These are phyloP conservation scores for Zygaena filipendulae DNA, from an alignment of 2,888 invertebrate genomes.

Conservation along the genomic window DNA sequence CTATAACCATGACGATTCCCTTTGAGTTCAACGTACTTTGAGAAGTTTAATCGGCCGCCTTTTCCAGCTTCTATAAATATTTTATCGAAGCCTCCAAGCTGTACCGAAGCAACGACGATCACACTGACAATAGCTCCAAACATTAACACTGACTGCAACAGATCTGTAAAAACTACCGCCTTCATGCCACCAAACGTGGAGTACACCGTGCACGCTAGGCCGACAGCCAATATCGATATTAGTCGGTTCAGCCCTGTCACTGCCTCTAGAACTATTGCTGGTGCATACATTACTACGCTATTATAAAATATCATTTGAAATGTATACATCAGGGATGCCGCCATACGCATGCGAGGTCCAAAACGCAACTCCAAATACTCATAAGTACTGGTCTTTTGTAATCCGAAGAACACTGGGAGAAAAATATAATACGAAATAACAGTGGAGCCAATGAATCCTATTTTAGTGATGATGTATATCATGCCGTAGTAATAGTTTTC, in stretches of 20 bases:
- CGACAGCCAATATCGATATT: conserved; percentile 79
- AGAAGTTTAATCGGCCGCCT: conserved; percentile 77
- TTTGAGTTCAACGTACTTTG: conserved; percentile 74
- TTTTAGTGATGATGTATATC: conserved; percentile 82
- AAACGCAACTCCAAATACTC: conserved; percentile 93
- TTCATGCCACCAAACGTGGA: conserved; percentile 92
- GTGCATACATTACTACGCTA: conserved; percentile 94
- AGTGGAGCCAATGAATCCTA: conserved; percentile 79
- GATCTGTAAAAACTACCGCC: conserved; percentile 88
- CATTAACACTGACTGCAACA: conserved; percentile 88
- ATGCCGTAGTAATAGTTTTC: conserved; percentile 89
- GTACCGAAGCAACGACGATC: conserved; percentile 76
- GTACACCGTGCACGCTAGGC: conserved; percentile 85
- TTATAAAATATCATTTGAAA: conserved; percentile 91
- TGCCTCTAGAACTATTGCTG: conserved; percentile 89
- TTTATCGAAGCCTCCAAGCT: conserved; percentile 74
- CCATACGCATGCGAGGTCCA: conserved; percentile 76
- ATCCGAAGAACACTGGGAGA: conserved; percentile 86
- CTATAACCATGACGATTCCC: no score
- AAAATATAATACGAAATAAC: conserved; percentile 82
- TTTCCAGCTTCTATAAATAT: conserved; percentile 78
- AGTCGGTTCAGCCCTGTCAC: conserved; percentile 82
- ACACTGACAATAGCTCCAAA: conserved; percentile 84
- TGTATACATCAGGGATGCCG: conserved; percentile 87
- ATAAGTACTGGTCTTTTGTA: conserved; percentile 88